Percentiles rank a stretch among this genome's conserved stretches.
phyloP scores from a whole-genome alignment of 2,113 vertebrate genomes.

The Chionis minor region DNA sequence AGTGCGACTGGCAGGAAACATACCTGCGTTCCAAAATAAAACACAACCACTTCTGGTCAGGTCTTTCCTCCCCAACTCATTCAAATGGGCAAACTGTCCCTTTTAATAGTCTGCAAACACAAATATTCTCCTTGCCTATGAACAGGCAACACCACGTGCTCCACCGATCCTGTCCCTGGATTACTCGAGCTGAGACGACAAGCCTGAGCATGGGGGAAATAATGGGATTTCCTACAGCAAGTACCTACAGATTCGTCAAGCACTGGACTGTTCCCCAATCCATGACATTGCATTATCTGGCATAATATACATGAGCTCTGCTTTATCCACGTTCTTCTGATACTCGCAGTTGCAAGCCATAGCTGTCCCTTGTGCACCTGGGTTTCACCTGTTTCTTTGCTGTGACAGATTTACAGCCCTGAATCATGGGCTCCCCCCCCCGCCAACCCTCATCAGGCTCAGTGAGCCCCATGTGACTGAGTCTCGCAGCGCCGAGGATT shows the following conservation, averaged over 20 bases:
- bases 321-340: not conserved
- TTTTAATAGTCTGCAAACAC: not conserved
- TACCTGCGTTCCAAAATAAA: not conserved
- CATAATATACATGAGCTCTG: not conserved
- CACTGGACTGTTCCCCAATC: not conserved
- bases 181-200: not conserved
- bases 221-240: constrained; percentile 23
- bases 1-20: not conserved
- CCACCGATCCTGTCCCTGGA: not conserved
- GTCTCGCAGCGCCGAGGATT: fast-evolving
- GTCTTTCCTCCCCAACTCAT: not conserved
- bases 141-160: not conserved
- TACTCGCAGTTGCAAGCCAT: not conserved
- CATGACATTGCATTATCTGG: not conserved
- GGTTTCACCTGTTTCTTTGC: not conserved
- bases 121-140: not conserved
- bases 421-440: fast-evolving
- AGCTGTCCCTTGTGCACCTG: not conserved
- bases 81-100: not conserved
- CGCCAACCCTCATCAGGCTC: fast-evolving
- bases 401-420: not conserved
- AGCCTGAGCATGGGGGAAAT: not conserved
- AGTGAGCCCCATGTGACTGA: fast-evolving
- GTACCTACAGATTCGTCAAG: not conserved
- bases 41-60: not conserved